phyloP scores from a whole-genome alignment of 2,888 invertebrate species.

The Cenopis cana region DNA sequence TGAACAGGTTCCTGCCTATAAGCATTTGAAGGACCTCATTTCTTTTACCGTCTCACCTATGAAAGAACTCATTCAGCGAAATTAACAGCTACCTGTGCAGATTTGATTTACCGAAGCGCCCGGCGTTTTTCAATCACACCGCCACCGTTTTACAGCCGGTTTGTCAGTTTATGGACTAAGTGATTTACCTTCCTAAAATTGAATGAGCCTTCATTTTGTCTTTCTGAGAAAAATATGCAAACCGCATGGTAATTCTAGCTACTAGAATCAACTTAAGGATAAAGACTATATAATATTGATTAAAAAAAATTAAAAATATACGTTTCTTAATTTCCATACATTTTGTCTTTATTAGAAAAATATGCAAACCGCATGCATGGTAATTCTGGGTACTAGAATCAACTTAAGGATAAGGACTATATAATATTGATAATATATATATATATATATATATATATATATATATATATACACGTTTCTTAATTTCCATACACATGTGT shows the following conservation, averaged over 20 bases:
- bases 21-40: neutral
- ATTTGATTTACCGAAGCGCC: conserved; percentile 29
- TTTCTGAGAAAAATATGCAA: conserved; percentile 26
- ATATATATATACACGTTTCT: too few species aligned
- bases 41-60: neutral
- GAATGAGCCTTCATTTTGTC: conserved; percentile 13
- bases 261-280: neutral
- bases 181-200: conserved; percentile 35
- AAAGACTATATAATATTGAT: too few species aligned
- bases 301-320: too few species aligned
- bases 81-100: conserved; percentile 2
- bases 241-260: neutral
- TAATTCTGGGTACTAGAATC: too few species aligned
- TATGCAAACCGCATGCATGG: too few species aligned
- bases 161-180: conserved; percentile 23
- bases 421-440: too few species aligned
- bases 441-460: too few species aligned
- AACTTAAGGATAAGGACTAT: too few species aligned
- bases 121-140: conserved; percentile 22
- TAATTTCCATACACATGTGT: too few species aligned
- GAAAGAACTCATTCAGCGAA: conserved; percentile 1
- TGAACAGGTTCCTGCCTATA: neutral
- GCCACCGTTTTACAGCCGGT: conserved; percentile 27
- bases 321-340: too few species aligned
- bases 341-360: too few species aligned